Evolutionary conservation across 2,113 vertebrate species (phyloP), one percentile per base, ranked within the genome.

Genomic region (Pristiophorus japonicus): DNA sequence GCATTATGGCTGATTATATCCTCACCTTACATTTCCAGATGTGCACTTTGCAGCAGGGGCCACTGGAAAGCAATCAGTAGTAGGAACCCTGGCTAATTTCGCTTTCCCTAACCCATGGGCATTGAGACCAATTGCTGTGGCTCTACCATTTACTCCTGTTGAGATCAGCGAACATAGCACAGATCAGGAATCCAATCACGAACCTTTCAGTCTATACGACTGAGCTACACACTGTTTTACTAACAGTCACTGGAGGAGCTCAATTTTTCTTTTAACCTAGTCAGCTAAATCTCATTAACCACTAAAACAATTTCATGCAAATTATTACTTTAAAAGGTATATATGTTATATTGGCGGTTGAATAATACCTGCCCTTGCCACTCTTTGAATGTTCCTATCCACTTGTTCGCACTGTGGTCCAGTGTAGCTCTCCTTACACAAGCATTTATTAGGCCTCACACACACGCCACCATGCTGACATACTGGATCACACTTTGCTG

Each of bases 381-480:
- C 97, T 98, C 98, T 98, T 98, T 98, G 95, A 97, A 98, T 97
- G 98, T 98, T 98, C 97, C 98, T 96, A 97, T 99, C 97, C 97
- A 98, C 97, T 98, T 99, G 96, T 97, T 98, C 98, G 73, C 98
- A 98, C 85, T 98, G 98, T 95, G 96, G 96, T 95, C 98, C 98
- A 0, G 98, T 97, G 96, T 98, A 98, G 70, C 99, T 97, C 97
- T 98, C 99, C 97, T 99, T 99, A 96, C 99, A 99, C 96, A 99
- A 98, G 97, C 99, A 99, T 97, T 98, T 99, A 97, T 98, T 98
- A 12, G 99, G 99, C 97, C 99, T 98, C 96, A 99, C 97, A 75
- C 99, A 99, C 96, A 99, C 99, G 8, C 99, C 99, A 95, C 99
- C 99, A 0, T 99, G 99, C 96, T 98, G 98, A 96, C 99, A 99